phyloP scores from a whole-genome alignment of 2,113 vertebrate species.

The Lampris megalopsis region DNA sequence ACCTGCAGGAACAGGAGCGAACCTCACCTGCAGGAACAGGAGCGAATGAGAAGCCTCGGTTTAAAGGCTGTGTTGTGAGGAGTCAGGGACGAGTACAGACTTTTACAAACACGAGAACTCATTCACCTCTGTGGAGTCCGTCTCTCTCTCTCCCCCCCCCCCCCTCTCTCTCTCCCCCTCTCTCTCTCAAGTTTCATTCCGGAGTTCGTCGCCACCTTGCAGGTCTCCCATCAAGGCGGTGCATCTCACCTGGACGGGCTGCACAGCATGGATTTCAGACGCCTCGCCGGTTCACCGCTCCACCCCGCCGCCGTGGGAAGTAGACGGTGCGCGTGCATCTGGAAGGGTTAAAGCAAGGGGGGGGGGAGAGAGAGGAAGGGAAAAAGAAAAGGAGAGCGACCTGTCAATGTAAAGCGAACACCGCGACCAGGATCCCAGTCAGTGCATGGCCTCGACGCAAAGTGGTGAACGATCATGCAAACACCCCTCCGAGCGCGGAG shows the following conservation, averaged over 20 bases:
- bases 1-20: too few relatives aligned
- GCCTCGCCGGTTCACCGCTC: constrained; percentile 50
- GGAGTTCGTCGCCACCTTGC: constrained; percentile 48
- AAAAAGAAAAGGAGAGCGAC: not conserved
- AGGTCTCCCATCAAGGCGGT: constrained; percentile 37
- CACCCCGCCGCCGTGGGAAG: constrained; percentile 59
- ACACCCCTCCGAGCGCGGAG: constrained; percentile 94
- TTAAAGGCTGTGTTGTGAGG: too few relatives aligned
- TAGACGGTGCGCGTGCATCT: constrained; percentile 67
- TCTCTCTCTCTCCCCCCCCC: constrained; percentile 41
- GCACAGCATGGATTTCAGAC: constrained; percentile 75
- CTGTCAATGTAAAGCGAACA: constrained; percentile 65
- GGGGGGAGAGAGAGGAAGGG: too few relatives aligned
- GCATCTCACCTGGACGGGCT: constrained; percentile 67
- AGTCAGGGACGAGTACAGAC: too few relatives aligned
- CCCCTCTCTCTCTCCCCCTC: too few relatives aligned
- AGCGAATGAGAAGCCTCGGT: too few relatives aligned
- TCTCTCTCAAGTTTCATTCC: constrained; percentile 59
- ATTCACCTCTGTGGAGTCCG: constrained; percentile 59
- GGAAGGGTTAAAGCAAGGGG: constrained; percentile 69
- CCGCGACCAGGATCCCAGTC: constrained; percentile 58
- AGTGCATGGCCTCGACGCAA: constrained; percentile 87
- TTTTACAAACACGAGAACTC: constrained; percentile 51
- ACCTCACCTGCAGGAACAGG: too few relatives aligned
- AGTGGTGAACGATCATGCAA: constrained; percentile 92